Evolutionary conservation across 2,888 invertebrate species (phyloP).

Genomic region (Coelinius sp.): DNA sequence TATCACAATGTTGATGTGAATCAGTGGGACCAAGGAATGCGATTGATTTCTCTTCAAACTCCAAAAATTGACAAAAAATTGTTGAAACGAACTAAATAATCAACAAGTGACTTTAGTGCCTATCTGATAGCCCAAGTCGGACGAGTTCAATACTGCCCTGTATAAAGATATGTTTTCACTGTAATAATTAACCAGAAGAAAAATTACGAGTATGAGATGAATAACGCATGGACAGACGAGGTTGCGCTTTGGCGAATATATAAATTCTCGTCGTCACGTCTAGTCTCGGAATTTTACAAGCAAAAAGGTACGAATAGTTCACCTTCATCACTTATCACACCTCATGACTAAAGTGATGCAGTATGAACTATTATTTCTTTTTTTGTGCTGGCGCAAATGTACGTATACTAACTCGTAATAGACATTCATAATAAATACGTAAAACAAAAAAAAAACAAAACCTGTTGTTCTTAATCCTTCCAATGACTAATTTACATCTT

Average conservation of each 20-base stretch:
- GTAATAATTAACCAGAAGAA: constrained; percentile 6
- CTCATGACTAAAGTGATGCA: constrained; percentile 3
- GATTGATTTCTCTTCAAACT: not conserved
- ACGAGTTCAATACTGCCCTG: constrained; percentile 64
- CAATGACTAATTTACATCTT: too few species aligned
- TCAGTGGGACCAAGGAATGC: constrained; percentile 21
- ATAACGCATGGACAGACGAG: not conserved
- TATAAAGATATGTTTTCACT: constrained; percentile 50
- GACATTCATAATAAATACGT: constrained; percentile 45
- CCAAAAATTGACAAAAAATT: not conserved
- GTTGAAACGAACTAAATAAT: constrained; percentile 1
- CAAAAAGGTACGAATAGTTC: constrained; percentile 18
- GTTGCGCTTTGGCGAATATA: constrained; percentile 2
- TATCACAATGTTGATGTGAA: not conserved
- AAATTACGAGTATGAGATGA: not conserved
- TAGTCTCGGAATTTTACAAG: constrained; percentile 23
- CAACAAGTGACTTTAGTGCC: constrained; percentile 54
- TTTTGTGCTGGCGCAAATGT: constrained; percentile 66
- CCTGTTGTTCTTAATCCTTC: too few species aligned
- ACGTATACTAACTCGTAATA: constrained; percentile 61
- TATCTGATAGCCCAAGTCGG: constrained; percentile 55
- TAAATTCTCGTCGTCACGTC: constrained; percentile 14
- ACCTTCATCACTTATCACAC: constrained; percentile 6
- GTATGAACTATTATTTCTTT: constrained; percentile 39
- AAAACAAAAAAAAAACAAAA: too few species aligned